Evolutionary conservation across 2,888 invertebrate genomes (phyloP).

Genomic region (Sesia bembeciformis): DNA sequence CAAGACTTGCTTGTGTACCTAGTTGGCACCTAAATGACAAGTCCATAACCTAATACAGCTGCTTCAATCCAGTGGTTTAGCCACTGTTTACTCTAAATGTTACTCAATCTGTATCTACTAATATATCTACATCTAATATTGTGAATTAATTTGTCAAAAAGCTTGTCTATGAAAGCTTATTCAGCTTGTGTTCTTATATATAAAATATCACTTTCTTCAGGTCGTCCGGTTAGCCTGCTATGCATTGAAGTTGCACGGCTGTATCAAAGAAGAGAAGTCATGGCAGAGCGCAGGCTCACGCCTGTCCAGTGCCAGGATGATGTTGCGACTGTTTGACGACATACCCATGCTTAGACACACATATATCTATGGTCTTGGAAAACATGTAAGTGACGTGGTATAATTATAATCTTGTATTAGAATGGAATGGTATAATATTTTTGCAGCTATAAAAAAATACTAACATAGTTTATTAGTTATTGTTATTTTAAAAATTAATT

Average conservation of each 20-base stretch:
- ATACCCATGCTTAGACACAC: slow-evolving; percentile 85
- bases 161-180: not conserved
- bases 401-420: too few relatives aligned
- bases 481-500: too few relatives aligned
- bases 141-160: not conserved
- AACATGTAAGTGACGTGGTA: slow-evolving; percentile 43
- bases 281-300: slow-evolving; percentile 78
- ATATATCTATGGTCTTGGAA: slow-evolving; percentile 82
- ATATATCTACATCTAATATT: too few relatives aligned
- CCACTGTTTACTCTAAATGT: too few relatives aligned
- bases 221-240: slow-evolving; percentile 86
- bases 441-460: too few relatives aligned
- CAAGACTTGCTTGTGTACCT: too few relatives aligned
- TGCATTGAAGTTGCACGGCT: slow-evolving; percentile 81
- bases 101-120: too few relatives aligned
- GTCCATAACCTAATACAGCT: too few relatives aligned
- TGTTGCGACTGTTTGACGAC: slow-evolving; percentile 88
- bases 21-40: too few relatives aligned
- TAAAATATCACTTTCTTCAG: slow-evolving; percentile 39
- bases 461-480: too few relatives aligned
- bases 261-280: slow-evolving; percentile 72
- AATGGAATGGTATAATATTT: too few relatives aligned
- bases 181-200: not conserved
- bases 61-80: too few relatives aligned
- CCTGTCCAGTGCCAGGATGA: slow-evolving; percentile 83